phyloP scores from a whole-genome alignment of 2,888 invertebrate species.

The Pheosia gnoma region DNA sequence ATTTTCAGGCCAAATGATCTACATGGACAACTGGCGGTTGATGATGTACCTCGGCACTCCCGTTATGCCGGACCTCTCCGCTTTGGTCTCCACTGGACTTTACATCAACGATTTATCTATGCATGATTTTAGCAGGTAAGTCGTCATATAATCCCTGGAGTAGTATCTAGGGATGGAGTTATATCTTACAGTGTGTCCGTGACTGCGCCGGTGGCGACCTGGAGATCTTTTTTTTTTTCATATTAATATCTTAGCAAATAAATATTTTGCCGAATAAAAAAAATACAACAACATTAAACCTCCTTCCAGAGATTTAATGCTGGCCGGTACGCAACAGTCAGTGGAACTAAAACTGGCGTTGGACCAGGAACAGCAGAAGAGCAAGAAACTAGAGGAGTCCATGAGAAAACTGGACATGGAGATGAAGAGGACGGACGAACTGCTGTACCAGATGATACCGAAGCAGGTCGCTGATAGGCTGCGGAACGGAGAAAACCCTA shows the following conservation, averaged over 20 bases:
- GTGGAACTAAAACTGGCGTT: slow-evolving; percentile 97
- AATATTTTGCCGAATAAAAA: too few relatives aligned
- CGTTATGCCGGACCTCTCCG: slow-evolving; percentile 97
- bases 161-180: too few relatives aligned
- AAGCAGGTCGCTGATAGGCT: slow-evolving; percentile 98
- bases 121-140: slow-evolving; percentile 98
- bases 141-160: background rate
- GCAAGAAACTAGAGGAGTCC: slow-evolving; percentile 97
- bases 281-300: too few relatives aligned
- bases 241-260: too few relatives aligned
- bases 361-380: slow-evolving; percentile 98
- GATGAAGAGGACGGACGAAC: slow-evolving; percentile 97
- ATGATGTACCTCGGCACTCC: slow-evolving; percentile 98
- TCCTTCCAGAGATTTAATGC: slow-evolving; percentile 92
- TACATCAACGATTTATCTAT: slow-evolving; percentile 99
- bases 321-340: slow-evolving; percentile 98
- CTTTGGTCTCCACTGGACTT: slow-evolving; percentile 95
- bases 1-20: slow-evolving; percentile 96
- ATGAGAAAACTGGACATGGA: slow-evolving; percentile 98
- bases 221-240: too few relatives aligned
- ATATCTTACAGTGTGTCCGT: too few relatives aligned
- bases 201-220: too few relatives aligned
- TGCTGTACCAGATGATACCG: slow-evolving; percentile 99
- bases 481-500: slow-evolving; percentile 96
- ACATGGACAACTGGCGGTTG: slow-evolving; percentile 99